Base-by-base conservation (phyloP, 2,888 invertebrate genomes). In the Pycnomerus fuliginosus region DNA sequence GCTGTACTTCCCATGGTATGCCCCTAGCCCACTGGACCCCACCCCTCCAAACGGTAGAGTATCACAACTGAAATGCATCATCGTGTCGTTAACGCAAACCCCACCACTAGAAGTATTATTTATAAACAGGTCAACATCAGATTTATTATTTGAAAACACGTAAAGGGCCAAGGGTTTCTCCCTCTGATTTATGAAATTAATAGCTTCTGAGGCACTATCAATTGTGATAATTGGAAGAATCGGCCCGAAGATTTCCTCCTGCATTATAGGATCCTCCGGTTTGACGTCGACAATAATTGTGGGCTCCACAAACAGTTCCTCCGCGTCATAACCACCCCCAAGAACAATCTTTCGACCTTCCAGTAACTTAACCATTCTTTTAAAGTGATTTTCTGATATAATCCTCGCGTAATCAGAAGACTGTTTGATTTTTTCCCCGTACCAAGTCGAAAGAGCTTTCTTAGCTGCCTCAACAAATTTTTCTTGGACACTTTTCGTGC, bases 231-330 rank as follows among this genome's bases (percentile, higher is more conserved):
- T 87, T 0, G 98, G 97, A 53, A 98, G 77, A 58, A 99, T 80
- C 2, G 98, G 98, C 1, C 97, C 98, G 72, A 98, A 99, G 58
- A 98, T 94, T 80, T 98, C 98, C 58, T 96, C 87, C 56, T 84
- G 81, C 90, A 90, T 90, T 2, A 89, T 70, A 22, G 83, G 80
- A 74, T 95, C 94, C 1, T 76, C 76, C 0, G 79, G 73, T 43
- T 82, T 80, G 0, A 93, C 88, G 66, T 93, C 85, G 10, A 78
- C 70, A 28, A 90, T 55, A 41, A 97, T 77, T 0, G 95, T 95
- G 1, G 96, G 97, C n/a, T n/a, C n/a, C n/a, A n/a, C n/a, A n/a
- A n/a, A n/a, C n/a, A n/a, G n/a, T n/a, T n/a, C n/a, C n/a, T n/a
- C n/a, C n/a, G n/a, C n/a, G n/a, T n/a, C n/a, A n/a, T n/a, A n/a